Evolutionary conservation across 2,797 vertebrate genomes (phyloP).

Genomic region (Rachycentron canadum): DNA sequence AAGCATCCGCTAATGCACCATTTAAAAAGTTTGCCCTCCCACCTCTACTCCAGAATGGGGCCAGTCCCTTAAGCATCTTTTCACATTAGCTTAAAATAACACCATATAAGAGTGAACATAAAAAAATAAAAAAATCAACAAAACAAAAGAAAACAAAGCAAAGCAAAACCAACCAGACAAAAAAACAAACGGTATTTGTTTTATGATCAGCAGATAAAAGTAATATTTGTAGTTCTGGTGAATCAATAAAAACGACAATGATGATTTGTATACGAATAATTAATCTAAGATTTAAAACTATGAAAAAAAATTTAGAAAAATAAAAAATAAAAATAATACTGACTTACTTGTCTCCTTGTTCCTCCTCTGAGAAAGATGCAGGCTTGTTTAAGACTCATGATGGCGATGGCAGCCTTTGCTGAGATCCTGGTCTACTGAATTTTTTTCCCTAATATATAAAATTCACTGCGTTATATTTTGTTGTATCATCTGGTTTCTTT

Average conservation of each 20-base stretch:
- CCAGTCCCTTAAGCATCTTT: neutral
- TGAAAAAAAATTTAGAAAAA: neutral
- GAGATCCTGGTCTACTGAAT: conserved; percentile 25
- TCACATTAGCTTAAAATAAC: neutral
- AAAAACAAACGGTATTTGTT: neutral
- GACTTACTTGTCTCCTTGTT: conserved; percentile 78
- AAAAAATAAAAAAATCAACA: neutral
- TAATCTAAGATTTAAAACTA: neutral
- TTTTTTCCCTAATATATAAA: neutral
- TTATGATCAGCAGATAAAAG: neutral
- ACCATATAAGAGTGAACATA: neutral
- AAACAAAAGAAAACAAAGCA: neutral
- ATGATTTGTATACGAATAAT: neutral
- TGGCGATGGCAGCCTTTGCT: conserved; percentile 8
- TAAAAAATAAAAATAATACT: neutral
- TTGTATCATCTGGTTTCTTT: conserved; percentile 24
- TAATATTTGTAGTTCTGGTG: neutral
- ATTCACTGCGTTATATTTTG: neutral
- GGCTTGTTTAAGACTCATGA: conserved; percentile 80
- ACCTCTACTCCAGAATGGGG: neutral
- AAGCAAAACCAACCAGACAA: neutral
- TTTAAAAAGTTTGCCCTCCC: conserved; percentile 16
- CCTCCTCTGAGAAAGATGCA: conserved; percentile 85
- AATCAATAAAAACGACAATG: neutral
- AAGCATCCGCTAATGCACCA: neutral